Conservation (phyloP, 1,140 invertebrate genomes). For the Ridgeia piscesae region DNA sequence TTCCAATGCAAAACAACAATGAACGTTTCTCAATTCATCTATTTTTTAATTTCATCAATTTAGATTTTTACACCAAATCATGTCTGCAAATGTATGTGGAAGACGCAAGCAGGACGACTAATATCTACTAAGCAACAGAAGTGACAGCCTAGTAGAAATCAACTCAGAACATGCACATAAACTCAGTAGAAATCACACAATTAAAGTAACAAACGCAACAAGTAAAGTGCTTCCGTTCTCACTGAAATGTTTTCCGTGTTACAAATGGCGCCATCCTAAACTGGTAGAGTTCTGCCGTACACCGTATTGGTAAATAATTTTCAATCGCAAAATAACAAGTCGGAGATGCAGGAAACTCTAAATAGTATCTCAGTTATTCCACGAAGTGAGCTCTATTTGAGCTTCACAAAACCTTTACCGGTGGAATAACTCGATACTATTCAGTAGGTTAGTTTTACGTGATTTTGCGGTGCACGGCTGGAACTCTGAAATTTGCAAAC, state of each 20-base stretch:
- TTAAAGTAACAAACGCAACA: neutral
- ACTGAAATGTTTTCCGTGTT: neutral
- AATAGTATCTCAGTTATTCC: conserved; percentile 1
- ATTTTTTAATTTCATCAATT: neutral
- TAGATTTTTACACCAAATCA: neutral
- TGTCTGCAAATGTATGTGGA: neutral
- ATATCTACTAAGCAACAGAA: neutral
- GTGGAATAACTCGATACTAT: conserved; percentile 1
- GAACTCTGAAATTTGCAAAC: conserved; percentile 1
- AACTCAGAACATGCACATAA: neutral
- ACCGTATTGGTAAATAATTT: neutral
- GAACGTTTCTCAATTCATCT: neutral
- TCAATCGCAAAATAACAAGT: neutral
- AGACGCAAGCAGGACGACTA: neutral
- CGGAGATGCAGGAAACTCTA: neutral
- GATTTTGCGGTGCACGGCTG: neutral
- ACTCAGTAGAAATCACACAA: neutral
- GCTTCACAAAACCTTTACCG: neutral
- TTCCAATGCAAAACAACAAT: neutral
- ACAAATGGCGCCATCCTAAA: neutral
- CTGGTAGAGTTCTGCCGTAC: neutral
- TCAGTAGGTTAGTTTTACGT: neutral
- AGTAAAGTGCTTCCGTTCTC: neutral
- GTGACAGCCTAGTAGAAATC: neutral
- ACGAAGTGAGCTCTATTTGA: neutral